Base-by-base conservation (phyloP, 2,113 vertebrate species). In the Miniopterus natalensis region DNA sequence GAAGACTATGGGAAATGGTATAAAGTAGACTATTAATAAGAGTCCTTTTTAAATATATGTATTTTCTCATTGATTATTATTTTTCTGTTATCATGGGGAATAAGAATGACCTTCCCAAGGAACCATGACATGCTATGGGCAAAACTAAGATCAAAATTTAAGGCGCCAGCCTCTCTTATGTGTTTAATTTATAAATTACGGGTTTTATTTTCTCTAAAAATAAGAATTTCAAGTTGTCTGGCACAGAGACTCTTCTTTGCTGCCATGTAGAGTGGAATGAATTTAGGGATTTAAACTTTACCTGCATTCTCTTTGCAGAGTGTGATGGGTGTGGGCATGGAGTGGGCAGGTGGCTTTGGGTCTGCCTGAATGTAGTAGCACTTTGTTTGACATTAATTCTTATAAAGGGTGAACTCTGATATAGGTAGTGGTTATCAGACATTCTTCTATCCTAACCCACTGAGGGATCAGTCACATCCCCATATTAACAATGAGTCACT, bases 121-220 rank as follows among this genome's bases (percentile, higher is more conserved):
- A 84, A 23, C 55, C 49, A 36, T 3, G n/a, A 29, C 42, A 73
- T 29, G n/a, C 29, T 59, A 55, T 13, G 18, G 49, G 21, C 21
- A 95, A 93, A 94, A 77, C 42, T 73, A 65, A 88, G 59, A n/a
- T 77, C 1, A 53, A 80, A 94, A 81, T 53, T 9, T 65, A 71
- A 93, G 61, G n/a, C 8, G 74, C n/a, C 4, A 75, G 65, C 17
- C 40, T 80, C 42, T 78, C n/a, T 73, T 42, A 29, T 0, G 10
- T 73, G 8, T 27, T 40, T 40, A 53, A 47, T 51, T 84, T 71
- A 88, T 75, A 75, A 51, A 70, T n/a, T 55, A 59, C 12, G 27
- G 27, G 31, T 53, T 90, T 66, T 8, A 18, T 88, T 65, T 13
- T 84, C 45, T 36, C 61, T 51, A 18, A 68, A 51, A 88, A n/a